Evolutionary conservation across 2,797 vertebrate genomes (phyloP).

Genomic region (Gymnoscopelus braueri): DNA sequence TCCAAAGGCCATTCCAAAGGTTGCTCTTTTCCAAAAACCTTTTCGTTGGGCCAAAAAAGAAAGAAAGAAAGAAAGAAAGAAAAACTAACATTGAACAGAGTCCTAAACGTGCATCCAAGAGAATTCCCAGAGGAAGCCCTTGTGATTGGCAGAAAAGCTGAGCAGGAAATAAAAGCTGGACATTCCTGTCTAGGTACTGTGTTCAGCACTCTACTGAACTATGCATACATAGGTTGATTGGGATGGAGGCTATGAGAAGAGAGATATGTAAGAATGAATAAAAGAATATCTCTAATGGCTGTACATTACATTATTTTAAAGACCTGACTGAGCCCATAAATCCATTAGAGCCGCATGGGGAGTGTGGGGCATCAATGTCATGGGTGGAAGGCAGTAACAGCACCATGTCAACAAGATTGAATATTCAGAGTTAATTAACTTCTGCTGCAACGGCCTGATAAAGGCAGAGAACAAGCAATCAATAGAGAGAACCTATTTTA

Average conservation of each 20-base stretch:
- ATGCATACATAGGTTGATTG: slow-evolving; percentile 2
- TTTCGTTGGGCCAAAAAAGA: slow-evolving; percentile 30
- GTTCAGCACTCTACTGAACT: slow-evolving; percentile 35
- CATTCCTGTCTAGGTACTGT: slow-evolving; percentile 56
- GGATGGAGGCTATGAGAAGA: neutral
- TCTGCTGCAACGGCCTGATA: slow-evolving; percentile 61
- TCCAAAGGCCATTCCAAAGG: too few relatives aligned
- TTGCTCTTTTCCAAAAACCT: slow-evolving; percentile 11
- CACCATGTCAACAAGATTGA: slow-evolving; percentile 72
- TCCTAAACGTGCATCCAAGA: slow-evolving; percentile 37
- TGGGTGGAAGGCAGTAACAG: slow-evolving; percentile 43
- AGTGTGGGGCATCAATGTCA: slow-evolving; percentile 61
- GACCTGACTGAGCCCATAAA: slow-evolving; percentile 66
- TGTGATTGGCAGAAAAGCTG: slow-evolving; percentile 45
- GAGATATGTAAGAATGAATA: neutral
- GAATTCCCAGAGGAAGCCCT: slow-evolving; percentile 54
- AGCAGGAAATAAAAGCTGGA: slow-evolving; percentile 69
- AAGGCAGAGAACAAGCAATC: slow-evolving; percentile 51
- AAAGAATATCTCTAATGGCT: slow-evolving; percentile 25
- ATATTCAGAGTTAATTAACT: slow-evolving; percentile 75
- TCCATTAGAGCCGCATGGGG: slow-evolving; percentile 45
- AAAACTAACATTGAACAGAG: slow-evolving; percentile 27
- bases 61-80: neutral
- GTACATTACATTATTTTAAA: slow-evolving; percentile 52
- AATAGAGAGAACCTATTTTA: slow-evolving; percentile 63